Evolutionary conservation across 2,113 vertebrate genomes (phyloP), one percentile per base, ranked within the genome.

Genomic region (Sander vitreus): DNA sequence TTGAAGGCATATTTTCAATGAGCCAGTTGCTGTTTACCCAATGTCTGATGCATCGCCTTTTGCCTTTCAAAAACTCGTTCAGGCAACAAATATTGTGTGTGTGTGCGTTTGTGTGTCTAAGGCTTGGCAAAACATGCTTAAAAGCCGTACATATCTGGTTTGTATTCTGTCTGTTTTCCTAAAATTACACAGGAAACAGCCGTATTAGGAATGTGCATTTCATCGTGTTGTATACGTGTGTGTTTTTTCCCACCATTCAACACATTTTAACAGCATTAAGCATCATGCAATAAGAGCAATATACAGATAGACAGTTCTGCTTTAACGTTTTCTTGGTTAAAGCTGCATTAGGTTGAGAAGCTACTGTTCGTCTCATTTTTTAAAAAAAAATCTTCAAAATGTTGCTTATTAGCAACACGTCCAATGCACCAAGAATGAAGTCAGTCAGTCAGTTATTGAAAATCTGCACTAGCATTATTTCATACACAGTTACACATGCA

Each of bases 401-500:
- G 6, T 3, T 1, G 6, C 13, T 43, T 27, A 36, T n/a, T 57
- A 21, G 39, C 39, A 3, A 27, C 39, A 39, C n/a, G 16, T 64
- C 36, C 18, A 47, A 5, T 21, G 25, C 67, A 63, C 58, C 7
- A 43, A 23, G 43, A 79, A 39, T 43, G 30, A 65, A 80, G 63
- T 65, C 50, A 74, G 6, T 65, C 50, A 74, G 6, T 71, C 59
- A 53, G 4, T 63, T 59, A 59, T 27, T 68, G 43, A 53, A 72
- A 18, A 68, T 60, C 48, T 68, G 39, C 5, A 6, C 23, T 50
- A 21, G 59, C 43, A 15, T 79, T 58, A 84, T 59, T 84, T 78
- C 80, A 86, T 55, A 68, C 80, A 88, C 76, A 85, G 76, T 66
- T 85, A 62, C 43, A 59, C 63, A 65, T 11, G 48, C 33, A 39